Base-by-base conservation (phyloP, 2,888 invertebrate genomes). In the Sphecodes monilicornis region DNA sequence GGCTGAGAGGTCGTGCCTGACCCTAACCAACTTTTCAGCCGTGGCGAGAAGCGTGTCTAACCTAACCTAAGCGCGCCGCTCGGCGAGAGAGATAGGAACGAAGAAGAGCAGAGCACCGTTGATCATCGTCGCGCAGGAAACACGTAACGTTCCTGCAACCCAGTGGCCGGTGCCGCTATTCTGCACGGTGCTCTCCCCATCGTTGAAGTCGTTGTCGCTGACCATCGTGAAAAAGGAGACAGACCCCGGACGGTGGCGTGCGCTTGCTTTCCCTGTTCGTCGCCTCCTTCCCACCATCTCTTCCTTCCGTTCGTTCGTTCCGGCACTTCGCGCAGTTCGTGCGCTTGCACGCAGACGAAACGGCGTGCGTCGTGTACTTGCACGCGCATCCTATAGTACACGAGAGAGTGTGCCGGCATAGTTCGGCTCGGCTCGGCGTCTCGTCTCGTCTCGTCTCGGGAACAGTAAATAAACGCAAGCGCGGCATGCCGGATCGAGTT, bases 11-110 rank as follows among this genome's bases (percentile, higher is more conserved):
- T 43, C 73, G 69, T 46, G 46, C n/a, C 54, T 82, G 78, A 78
- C 75, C 29, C 57, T 60, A 78, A 75, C 64, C 76, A 72, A 66
- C 54, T 84, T 66, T 71, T 72, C 75, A 72, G 43, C 76, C 54
- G 64, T 57, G 50, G 29, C 60, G 60, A 60, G 29, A 0, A 18
- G 16, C 2, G 73, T 43, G 57, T 80, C 84, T 84, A 85, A 80
- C 75, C 69, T 73, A 68, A 80, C 43, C 73, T 76, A 78, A 90
- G 83, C 88, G 88, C 88, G 86, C 81, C 82, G 80, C 80, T 66
- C 50, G 6, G 68, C 84, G 85, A 78, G 85, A 43, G 80, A 69
- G 79, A 85, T 43, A 29, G 6, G 29, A 60, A 60, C 60, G 60
- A 29, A 60, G 86, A 83, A 86, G n/a, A 54, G 50, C 22, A n/a